These are phyloP conservation scores for Aulostomus chinensis DNA, from an alignment of 2,797 vertebrate genomes.

Conservation along the genomic window DNA sequence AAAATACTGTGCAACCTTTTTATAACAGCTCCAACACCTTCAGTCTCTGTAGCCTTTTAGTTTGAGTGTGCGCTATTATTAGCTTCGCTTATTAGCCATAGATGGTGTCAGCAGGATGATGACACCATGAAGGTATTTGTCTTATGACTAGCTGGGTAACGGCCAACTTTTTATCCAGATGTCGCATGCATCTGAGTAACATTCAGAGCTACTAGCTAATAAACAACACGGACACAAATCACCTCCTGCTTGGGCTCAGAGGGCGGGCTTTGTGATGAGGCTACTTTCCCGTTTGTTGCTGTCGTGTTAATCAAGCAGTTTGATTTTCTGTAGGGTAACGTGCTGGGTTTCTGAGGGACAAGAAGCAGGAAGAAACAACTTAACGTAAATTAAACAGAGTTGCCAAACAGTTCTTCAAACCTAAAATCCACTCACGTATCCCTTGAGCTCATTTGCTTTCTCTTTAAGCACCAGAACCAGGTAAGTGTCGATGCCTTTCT, in stretches of 20 bases:
- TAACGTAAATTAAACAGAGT: background rate
- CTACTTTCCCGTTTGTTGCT: constrained; percentile 74
- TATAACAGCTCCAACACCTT: too few species aligned
- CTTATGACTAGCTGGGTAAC: too few species aligned
- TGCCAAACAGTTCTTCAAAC: background rate
- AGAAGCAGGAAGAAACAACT: background rate
- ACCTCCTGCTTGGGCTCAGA: constrained; percentile 71
- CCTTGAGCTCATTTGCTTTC: constrained; percentile 72
- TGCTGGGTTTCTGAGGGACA: constrained; percentile 60
- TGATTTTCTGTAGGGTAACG: constrained; percentile 78
- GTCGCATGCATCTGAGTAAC: too few species aligned
- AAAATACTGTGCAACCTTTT: too few species aligned
- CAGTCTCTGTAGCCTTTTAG: too few species aligned
- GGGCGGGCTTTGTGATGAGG: constrained; percentile 59
- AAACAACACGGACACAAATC: background rate
- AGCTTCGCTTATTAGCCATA: too few species aligned
- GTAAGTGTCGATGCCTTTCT: constrained; percentile 93
- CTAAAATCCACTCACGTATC: constrained; percentile 77
- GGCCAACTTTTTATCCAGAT: too few species aligned
- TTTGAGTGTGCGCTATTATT: too few species aligned
- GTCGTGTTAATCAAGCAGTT: constrained; percentile 84
- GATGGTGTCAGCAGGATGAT: too few species aligned
- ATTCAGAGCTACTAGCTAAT: too few species aligned
- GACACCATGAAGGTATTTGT: too few species aligned
- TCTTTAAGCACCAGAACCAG: constrained; percentile 82